Conservation (phyloP, 2,797 vertebrate species). For the Centroberyx gerrardi region DNA sequence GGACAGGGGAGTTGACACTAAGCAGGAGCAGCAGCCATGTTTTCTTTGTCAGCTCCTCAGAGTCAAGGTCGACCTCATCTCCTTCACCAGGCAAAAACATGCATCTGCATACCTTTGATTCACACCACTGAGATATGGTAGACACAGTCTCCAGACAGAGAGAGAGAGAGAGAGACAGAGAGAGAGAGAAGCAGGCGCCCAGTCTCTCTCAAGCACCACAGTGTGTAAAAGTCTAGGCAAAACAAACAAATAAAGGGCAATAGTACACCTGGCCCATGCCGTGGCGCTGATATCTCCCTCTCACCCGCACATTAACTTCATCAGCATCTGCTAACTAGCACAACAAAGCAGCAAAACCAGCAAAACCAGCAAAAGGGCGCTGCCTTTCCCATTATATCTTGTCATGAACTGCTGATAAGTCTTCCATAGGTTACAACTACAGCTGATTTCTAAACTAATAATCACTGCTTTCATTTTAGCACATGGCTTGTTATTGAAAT, state of each 20-base stretch:
- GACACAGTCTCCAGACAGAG: conserved; percentile 1
- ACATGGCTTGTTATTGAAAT: neutral
- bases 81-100: neutral
- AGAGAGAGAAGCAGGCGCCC: neutral
- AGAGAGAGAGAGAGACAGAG: neutral
- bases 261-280: neutral
- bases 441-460: neutral
- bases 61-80: conserved; percentile 14
- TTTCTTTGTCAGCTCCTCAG: conserved; percentile 43
- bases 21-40: conserved; percentile 16
- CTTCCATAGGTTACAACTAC: neutral
- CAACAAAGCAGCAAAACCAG: conserved; percentile 24
- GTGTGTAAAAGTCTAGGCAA: conserved; percentile 30
- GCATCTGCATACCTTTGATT: conserved; percentile 21
- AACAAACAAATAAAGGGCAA: conserved; percentile 43
- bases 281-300: conserved; percentile 3
- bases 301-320: conserved; percentile 17
- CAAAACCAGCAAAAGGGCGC: neutral
- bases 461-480: neutral
- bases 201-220: neutral
- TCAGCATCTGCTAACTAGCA: conserved; percentile 16
- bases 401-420: neutral
- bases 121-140: neutral
- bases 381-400: neutral
- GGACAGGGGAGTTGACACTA: conserved; percentile 44